phyloP scores from a whole-genome alignment of 2,113 vertebrate species.

The Alethe diademata region DNA sequence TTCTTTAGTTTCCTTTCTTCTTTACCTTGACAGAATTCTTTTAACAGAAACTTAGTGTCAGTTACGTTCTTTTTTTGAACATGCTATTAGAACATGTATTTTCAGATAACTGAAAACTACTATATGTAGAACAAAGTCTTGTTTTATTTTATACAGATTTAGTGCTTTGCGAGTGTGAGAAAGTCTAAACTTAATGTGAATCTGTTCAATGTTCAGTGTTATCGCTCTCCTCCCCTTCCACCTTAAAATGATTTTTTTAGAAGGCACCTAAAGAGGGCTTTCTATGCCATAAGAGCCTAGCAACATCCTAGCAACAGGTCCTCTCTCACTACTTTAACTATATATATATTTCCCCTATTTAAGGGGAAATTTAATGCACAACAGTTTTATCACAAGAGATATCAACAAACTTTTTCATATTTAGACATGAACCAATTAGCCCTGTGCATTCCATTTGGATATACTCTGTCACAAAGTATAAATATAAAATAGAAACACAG shows the following conservation, averaged over 20 bases:
- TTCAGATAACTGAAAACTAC: not conserved
- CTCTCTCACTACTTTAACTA: not conserved
- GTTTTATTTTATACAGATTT: not conserved
- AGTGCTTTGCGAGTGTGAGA: not conserved
- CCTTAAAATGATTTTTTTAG: not conserved
- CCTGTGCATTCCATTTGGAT: slow-evolving; percentile 13
- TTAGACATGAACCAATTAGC: slow-evolving; percentile 41
- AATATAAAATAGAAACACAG: slow-evolving; percentile 58
- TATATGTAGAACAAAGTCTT: not conserved
- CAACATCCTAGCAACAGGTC: not conserved
- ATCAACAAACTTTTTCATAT: slow-evolving; percentile 25
- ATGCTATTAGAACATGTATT: not conserved
- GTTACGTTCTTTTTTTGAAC: not conserved
- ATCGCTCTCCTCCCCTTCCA: not conserved
- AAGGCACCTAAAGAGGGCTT: not conserved
- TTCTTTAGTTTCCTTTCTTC: slow-evolving; percentile 37
- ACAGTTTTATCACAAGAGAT: slow-evolving; percentile 27
- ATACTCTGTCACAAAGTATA: slow-evolving; percentile 30
- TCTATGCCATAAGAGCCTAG: not conserved
- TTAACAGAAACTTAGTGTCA: not conserved
- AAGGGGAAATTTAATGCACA: slow-evolving; percentile 14
- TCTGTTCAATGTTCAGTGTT: slow-evolving; percentile 6
- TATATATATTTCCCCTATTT: not conserved
- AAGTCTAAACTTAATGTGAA: slow-evolving; percentile 15
- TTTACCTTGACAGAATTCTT: slow-evolving; percentile 65